Evolutionary conservation across 1,140 invertebrate species (phyloP).

Genomic region (Nylanderia fulva): DNA sequence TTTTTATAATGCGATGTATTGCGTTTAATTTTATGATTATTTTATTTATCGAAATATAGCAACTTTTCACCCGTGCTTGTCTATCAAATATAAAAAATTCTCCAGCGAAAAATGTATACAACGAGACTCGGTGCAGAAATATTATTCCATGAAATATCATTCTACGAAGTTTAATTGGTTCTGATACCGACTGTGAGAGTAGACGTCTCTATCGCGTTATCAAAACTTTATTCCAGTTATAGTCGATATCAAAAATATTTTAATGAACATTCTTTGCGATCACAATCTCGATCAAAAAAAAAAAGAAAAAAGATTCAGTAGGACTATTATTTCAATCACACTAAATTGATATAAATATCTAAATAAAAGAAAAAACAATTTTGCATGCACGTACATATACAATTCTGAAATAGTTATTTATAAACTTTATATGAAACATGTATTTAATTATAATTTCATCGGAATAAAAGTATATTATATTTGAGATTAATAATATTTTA

Average conservation of each 20-base stretch:
- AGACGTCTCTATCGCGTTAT: conserved; percentile 7
- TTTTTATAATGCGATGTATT: background rate
- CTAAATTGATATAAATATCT: background rate
- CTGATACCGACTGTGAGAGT: conserved; percentile 9
- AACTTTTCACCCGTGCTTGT: background rate
- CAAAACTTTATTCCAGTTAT: conserved; percentile 21
- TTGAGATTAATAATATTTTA: background rate
- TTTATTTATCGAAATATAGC: background rate
- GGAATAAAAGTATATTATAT: background rate
- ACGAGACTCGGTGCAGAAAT: background rate
- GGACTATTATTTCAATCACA: background rate
- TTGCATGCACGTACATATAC: too few species aligned
- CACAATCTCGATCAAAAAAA: too few species aligned
- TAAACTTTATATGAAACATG: too few species aligned
- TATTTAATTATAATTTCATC: too few species aligned
- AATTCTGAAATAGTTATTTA: too few species aligned
- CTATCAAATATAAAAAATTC: background rate
- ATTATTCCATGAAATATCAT: conserved; percentile 11
- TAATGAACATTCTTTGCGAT: background rate
- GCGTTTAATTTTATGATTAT: conserved; percentile 16
- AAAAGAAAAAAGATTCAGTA: background rate
- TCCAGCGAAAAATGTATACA: background rate
- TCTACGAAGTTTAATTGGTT: conserved; percentile 28
- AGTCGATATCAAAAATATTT: conserved; percentile 26
- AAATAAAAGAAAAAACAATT: too few species aligned